phyloP scores from a whole-genome alignment of 1,140 invertebrate species.

The Hyposmocoma kahamanoa region DNA sequence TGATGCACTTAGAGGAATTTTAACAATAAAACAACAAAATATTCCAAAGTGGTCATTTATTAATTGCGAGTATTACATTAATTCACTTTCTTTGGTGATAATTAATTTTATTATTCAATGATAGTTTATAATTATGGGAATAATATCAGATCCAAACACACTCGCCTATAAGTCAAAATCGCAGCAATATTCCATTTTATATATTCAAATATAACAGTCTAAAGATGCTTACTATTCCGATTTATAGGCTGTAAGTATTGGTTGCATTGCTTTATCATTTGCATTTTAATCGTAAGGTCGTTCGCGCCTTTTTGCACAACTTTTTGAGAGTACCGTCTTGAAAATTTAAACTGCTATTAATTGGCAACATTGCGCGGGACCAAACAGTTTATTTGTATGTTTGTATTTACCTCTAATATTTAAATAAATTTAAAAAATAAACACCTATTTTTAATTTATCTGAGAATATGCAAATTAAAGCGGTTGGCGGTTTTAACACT shows the following conservation, averaged over 20 bases:
- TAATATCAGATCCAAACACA: slow-evolving; percentile 35
- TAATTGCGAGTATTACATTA: slow-evolving; percentile 64
- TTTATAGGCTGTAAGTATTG: not conserved
- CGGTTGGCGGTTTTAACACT: too few species aligned
- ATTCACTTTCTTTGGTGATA: slow-evolving; percentile 63
- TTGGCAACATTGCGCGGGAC: too few species aligned
- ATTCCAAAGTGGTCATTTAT: slow-evolving; percentile 56
- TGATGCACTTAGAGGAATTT: too few species aligned
- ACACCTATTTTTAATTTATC: too few species aligned
- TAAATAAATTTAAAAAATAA: too few species aligned
- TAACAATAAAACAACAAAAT: slow-evolving; percentile 25
- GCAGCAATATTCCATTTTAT: slow-evolving; percentile 7
- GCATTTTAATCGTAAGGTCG: not conserved
- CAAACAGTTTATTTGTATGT: too few species aligned
- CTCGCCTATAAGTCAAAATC: slow-evolving; percentile 7
- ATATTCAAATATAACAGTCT: not conserved
- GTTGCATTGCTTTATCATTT: not conserved
- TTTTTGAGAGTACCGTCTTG: too few species aligned
- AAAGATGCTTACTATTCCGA: not conserved
- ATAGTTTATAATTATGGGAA: slow-evolving; percentile 26
- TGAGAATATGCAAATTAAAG: too few species aligned
- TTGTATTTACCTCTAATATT: too few species aligned
- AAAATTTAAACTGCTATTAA: too few species aligned
- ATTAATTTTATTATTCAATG: slow-evolving; percentile 40
- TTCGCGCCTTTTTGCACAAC: not conserved